phyloP scores from a whole-genome alignment of 2,113 vertebrate genomes.

The Mus spicilegus region DNA sequence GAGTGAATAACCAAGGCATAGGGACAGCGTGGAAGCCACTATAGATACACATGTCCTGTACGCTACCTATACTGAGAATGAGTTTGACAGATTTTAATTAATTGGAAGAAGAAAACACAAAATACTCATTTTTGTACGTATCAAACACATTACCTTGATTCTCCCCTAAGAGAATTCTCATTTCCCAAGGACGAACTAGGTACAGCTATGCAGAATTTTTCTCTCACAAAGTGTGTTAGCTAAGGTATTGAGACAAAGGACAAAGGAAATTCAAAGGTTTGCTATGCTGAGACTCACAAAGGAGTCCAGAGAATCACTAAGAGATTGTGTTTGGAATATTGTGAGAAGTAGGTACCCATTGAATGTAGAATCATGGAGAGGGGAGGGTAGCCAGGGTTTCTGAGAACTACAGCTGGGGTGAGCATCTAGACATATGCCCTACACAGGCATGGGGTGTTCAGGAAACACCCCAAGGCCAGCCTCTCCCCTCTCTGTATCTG shows the following conservation, averaged over 20 bases:
- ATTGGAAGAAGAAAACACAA: neutral
- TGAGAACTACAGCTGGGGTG: neutral
- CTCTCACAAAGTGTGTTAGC: neutral
- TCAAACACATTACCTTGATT: neutral
- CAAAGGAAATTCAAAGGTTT: neutral
- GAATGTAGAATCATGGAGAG: neutral
- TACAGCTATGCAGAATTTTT: neutral
- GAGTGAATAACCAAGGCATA: neutral
- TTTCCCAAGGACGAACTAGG: neutral
- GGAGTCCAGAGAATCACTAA: neutral
- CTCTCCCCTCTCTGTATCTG: neutral
- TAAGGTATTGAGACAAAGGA: constrained; percentile 29
- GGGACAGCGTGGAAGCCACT: neutral
- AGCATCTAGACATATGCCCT: neutral
- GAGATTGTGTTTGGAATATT: neutral
- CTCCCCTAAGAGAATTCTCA: constrained; percentile 37
- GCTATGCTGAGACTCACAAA: neutral
- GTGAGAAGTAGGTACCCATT: neutral
- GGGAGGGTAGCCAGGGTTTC: neutral
- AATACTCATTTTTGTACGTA: constrained; percentile 23
- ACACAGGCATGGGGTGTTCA: neutral
- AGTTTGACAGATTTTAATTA: constrained; percentile 32
- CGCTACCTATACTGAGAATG: neutral
- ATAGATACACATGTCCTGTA: neutral
- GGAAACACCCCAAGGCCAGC: neutral